A percentile compares a stretch with the other conserved stretches of the same genome.
These are phyloP conservation scores for Telmatochromis brichardi DNA, from an alignment of 2,113 vertebrate genomes.

Conservation along the genomic window DNA sequence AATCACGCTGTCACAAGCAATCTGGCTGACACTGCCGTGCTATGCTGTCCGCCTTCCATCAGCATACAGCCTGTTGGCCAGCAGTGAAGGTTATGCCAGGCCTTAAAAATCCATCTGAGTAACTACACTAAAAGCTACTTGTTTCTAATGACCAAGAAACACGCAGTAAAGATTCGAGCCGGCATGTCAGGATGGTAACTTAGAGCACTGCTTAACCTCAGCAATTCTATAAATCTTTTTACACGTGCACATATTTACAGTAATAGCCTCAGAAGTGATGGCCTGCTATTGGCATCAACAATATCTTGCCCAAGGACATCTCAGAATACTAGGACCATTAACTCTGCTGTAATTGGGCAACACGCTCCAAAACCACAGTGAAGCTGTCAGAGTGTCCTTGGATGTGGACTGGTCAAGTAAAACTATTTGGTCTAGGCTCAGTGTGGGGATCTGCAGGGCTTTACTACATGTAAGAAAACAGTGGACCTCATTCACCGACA, in stretches of 20 bases:
- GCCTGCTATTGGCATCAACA: neutral
- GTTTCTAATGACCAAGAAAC: neutral
- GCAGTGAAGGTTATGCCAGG: neutral
- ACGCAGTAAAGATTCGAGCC: fast-evolving
- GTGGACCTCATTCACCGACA: fast-evolving
- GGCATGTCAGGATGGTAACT: neutral
- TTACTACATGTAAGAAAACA: neutral
- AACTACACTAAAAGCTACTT: neutral
- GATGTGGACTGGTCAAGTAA: neutral
- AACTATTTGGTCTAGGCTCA: neutral
- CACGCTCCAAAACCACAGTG: neutral
- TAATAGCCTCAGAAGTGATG: neutral
- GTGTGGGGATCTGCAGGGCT: neutral
- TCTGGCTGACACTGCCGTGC: constrained; percentile 18
- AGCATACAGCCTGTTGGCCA: neutral
- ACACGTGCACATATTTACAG: neutral
- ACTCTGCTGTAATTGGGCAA: neutral
- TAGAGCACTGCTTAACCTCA: neutral
- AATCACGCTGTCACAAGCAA: constrained; percentile 60
- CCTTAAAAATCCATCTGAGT: neutral
- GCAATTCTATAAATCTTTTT: neutral
- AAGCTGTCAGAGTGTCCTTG: neutral
- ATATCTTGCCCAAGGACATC: neutral
- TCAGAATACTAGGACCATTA: neutral
- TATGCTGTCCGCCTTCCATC: neutral